These are phyloP conservation scores for Eristalis intricaria DNA, from an alignment of 2,888 invertebrate genomes.

Conservation along the genomic window DNA sequence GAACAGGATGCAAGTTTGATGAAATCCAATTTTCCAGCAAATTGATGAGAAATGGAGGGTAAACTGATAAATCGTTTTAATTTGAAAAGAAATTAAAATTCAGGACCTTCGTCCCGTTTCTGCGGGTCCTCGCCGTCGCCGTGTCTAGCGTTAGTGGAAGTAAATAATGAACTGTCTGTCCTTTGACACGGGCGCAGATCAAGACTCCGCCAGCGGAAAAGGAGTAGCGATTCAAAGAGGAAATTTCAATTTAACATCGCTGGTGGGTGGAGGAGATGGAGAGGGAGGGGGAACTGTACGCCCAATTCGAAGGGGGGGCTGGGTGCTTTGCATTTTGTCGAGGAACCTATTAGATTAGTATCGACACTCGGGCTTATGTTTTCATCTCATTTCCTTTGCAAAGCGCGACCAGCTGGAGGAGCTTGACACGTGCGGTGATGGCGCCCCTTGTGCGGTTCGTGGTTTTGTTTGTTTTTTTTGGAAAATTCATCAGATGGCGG, in stretches of 20 bases:
- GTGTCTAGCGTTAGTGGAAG: neutral
- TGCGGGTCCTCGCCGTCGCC: neutral
- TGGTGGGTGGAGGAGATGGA: neutral
- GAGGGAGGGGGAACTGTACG: neutral
- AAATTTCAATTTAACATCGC: constrained; percentile 56
- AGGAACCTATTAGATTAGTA: constrained; percentile 41
- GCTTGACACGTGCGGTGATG: neutral
- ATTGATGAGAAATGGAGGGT: constrained; percentile 69
- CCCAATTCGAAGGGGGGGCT: constrained; percentile 15
- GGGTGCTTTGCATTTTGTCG: constrained; percentile 47
- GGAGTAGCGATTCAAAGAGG: constrained; percentile 51
- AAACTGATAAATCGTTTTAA: constrained; percentile 70
- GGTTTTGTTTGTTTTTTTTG: neutral
- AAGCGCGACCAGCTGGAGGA: neutral
- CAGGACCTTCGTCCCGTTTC: neutral
- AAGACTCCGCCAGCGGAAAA: constrained; percentile 17
- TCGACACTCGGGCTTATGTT: constrained; percentile 21
- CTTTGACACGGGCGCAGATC: constrained; percentile 8
- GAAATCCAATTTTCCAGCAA: constrained; percentile 68
- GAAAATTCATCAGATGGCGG: neutral
- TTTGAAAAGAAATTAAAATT: constrained; percentile 69
- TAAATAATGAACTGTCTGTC: constrained; percentile 35
- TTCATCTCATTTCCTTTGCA: constrained; percentile 57
- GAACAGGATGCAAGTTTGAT: constrained; percentile 61
- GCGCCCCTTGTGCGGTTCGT: too few relatives aligned